Evolutionary conservation across 2,113 vertebrate species (phyloP).

Genomic region (Nothoprocta perdicaria): DNA sequence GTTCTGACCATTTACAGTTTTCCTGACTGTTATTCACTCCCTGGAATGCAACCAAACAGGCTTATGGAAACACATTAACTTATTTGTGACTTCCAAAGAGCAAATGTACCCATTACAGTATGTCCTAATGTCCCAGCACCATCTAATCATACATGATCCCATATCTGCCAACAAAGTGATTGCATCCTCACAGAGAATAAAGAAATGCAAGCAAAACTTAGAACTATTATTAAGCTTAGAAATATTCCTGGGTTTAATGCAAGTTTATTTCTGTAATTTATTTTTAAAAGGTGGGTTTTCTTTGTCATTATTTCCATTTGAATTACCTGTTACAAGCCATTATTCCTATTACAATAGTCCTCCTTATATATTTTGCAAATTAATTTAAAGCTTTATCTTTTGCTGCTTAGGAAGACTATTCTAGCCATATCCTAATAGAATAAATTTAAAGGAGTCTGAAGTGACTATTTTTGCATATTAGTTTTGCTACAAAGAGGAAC

Average conservation of each 20-base stretch:
- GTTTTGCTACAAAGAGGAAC: background rate
- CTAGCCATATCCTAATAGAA: background rate
- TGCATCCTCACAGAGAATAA: background rate
- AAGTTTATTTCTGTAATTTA: background rate
- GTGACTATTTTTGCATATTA: background rate
- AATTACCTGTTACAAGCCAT: background rate
- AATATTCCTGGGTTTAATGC: background rate
- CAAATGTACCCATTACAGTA: background rate
- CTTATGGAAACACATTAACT: background rate
- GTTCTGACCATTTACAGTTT: background rate
- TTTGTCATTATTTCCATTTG: background rate
- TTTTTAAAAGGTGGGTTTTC: background rate
- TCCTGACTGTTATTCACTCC: background rate
- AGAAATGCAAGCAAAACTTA: background rate
- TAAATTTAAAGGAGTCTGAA: background rate
- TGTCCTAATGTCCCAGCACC: background rate
- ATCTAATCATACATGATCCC: background rate
- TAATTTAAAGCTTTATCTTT: background rate
- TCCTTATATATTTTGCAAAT: background rate
- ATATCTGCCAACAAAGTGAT: background rate
- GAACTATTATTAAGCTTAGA: background rate
- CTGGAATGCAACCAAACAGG: background rate
- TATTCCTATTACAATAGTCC: background rate
- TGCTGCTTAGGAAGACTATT: background rate
- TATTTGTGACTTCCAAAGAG: background rate